Percentiles rank a stretch among this genome's conserved stretches.
Evolutionary conservation across 2,888 invertebrate species (phyloP).

Genomic region (Eupithecia abbreviata): DNA sequence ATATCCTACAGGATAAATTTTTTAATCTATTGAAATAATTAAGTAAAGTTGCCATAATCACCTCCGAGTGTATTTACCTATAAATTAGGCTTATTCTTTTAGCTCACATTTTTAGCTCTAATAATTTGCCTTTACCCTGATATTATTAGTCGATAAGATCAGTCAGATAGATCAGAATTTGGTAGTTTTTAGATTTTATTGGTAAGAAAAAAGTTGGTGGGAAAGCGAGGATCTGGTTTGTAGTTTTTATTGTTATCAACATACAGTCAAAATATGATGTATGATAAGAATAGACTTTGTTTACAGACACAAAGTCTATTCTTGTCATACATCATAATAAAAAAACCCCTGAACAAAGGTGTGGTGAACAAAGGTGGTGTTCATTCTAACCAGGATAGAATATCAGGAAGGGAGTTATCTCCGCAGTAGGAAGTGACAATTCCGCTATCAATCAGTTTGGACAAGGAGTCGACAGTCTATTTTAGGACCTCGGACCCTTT

Average conservation of each 20-base stretch:
- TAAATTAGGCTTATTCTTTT: neutral
- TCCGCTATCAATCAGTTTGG: slow-evolving; percentile 56
- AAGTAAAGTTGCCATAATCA: neutral
- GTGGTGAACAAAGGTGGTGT: too few species aligned
- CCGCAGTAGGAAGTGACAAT: slow-evolving; percentile 54
- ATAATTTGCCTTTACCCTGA: neutral
- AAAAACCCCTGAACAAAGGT: neutral
- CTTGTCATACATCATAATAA: neutral
- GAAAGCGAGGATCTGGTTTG: neutral
- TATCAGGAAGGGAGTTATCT: slow-evolving; percentile 35
- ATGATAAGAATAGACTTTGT: neutral
- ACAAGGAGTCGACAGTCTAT: slow-evolving; percentile 29
- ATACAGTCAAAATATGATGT: neutral
- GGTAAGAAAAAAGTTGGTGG: too few species aligned
- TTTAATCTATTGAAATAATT: too few species aligned
- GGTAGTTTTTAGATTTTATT: too few species aligned
- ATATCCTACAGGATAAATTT: too few species aligned
- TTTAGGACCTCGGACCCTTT: slow-evolving; percentile 43
- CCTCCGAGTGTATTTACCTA: neutral
- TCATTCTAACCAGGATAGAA: neutral
- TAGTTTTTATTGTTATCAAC: neutral
- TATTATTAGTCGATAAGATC: too few species aligned
- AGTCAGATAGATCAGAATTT: too few species aligned
- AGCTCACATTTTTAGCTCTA: neutral
- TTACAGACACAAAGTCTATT: neutral